Base-by-base conservation (phyloP, 2,113 vertebrate genomes). In the Passer montanus region DNA sequence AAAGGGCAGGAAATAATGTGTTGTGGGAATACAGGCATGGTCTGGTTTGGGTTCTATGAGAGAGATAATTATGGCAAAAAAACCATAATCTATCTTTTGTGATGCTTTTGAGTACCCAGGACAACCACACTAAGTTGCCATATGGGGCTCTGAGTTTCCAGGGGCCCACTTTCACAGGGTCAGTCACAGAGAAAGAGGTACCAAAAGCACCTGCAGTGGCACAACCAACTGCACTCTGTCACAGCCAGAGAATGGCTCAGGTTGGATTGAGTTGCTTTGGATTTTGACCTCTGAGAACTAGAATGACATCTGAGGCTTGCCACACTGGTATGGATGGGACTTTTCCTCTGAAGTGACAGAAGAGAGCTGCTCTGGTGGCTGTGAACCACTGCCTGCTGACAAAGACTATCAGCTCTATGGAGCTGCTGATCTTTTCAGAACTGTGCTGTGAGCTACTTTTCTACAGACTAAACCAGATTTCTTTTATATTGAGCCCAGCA, bases 181-280 rank as follows among this genome's bases (percentile, higher is more conserved):
- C 1, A 2, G 33, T 21, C 0, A 0, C 21, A 41, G 35, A 80
- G 14, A 27, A 77, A 33, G 60, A 44, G 17, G 10, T 24, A 67
- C 35, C 0, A 5, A 64, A 39, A 46, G 27, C 35, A 75, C 26
- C 30, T 70, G 30, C 6, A 2, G 39, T 39, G 39, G 23, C 77
- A 84, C 66, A 47, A 27, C 9, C 24, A 85, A 26, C 19, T 30
- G 27, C 30, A 31, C 22, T 62, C 19, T 84, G 70, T 87, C 50
- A 72, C 27, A 85, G 47, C 19, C 56, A 46, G 4, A 5, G 50
- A 52, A 33, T 19, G 15, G 56, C 47, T 66, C 55, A 50, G 35
- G 31, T 19, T 35, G 44, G 58, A 68, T 43, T 21, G 62, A 79
- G 23, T 18, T 59, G 55, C 37, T 93, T 73, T 73, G 49, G 13